phyloP scores from a whole-genome alignment of 2,888 invertebrate species.

The Pyrocoelia pectoralis region DNA sequence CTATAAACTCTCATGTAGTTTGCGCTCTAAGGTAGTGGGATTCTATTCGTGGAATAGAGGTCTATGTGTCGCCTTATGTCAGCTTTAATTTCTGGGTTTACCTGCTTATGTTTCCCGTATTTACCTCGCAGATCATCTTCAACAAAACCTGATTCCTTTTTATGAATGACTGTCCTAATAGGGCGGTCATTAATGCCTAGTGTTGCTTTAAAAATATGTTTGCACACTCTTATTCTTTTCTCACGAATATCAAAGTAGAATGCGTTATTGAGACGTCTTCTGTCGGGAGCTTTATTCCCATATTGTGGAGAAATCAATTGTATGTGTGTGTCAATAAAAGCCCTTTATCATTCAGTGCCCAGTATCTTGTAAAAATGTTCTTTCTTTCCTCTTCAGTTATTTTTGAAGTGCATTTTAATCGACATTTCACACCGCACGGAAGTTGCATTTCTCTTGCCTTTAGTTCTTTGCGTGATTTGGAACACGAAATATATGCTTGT shows the following conservation, averaged over 20 bases:
- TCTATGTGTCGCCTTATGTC: conserved; percentile 42
- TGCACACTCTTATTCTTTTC: conserved; percentile 20
- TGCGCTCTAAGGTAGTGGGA: conserved; percentile 43
- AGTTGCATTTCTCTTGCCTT: conserved; percentile 1
- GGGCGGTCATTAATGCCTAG: conserved; percentile 31
- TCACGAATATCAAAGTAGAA: conserved; percentile 13
- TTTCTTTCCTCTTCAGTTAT: conserved; percentile 11
- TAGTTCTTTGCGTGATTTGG: not conserved
- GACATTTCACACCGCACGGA: conserved; percentile 14
- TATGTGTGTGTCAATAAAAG: conserved; percentile 7
- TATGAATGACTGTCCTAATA: conserved; percentile 24
- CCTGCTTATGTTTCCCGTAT: conserved; percentile 41
- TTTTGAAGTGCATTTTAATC: conserved; percentile 13
- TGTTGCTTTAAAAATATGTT: conserved; percentile 30
- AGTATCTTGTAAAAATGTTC: conserved; percentile 12
- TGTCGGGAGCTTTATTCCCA: not conserved
- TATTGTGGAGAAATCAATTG: conserved; percentile 9
- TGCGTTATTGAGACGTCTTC: conserved; percentile 16
- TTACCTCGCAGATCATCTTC: conserved; percentile 42
- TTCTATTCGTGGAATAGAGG: conserved; percentile 44
- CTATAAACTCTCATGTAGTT: conserved; percentile 42
- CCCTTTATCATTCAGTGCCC: conserved; percentile 10
- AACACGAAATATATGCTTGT: not conserved
- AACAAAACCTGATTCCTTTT: conserved; percentile 17
- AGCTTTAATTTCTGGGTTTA: conserved; percentile 36